Evolutionary conservation across 2,888 invertebrate genomes (phyloP), one percentile per base, ranked within the genome.

Genomic region (Cephus runcator): DNA sequence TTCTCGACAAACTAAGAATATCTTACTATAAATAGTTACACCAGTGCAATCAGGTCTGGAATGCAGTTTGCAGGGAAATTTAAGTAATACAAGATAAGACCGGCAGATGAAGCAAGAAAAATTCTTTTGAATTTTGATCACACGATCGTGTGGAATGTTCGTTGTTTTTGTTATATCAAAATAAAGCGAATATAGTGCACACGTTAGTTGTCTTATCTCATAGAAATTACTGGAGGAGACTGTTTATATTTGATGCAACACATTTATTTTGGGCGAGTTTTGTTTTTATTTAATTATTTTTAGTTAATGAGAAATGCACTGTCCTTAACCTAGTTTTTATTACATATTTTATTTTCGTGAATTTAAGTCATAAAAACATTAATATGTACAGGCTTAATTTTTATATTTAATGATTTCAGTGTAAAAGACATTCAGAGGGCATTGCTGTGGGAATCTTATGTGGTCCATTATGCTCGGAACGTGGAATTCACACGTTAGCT

Each of bases 391-490:
- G 23, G 56, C 1, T 56, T 23, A 15, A 56, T 9, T 23, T 56
- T 56, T 1, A 34, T 76, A 79, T 56, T 80, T 77, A 76, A 81
- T 85, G 6, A 56, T 93, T 92, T 83, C 92, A 95, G 95, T 95
- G 95, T 87, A 90, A 91, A 78, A 90, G 92, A 74, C 93, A 94
- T 88, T 90, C 91, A 78, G 92, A 92, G 80, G 93, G 93, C 12
- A 86, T 92, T 78, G 93, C 94, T 11, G 92, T 94, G 76, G 95
- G 95, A 68, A 94, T 93, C 80, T 89, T 95, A n/a, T 96, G 95
- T 88, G 91, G 92, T 30, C 93, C 94, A 1, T 87, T 95, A 30
- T 96, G 95, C 88, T 89, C 92, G 31, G 92, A 93, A 35, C 91
- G 92, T 78, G 92, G 92, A 69, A 92, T 94, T 79, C 91, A 93